Evolutionary conservation across 2,113 vertebrate species (phyloP), one percentile per base, ranked within the genome.

Genomic region (Condylura cristata): DNA sequence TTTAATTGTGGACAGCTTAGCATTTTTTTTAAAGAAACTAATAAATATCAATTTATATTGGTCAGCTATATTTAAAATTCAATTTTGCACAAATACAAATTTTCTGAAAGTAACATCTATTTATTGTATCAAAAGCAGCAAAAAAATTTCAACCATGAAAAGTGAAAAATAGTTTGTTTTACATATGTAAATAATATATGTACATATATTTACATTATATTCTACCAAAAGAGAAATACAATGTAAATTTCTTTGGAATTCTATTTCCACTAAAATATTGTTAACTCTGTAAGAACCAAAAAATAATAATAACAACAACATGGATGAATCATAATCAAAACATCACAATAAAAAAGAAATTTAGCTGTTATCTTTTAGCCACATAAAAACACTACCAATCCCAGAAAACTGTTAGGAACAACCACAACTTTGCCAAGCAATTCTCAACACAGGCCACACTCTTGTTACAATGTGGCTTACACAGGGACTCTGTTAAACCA

Each of bases 401-500:
- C 39, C 51, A 94, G 68, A 60, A 46, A 92, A 91, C 48, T 85
- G 72, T 74, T 72, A 84, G 26, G 30, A 61, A 60, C 84, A 91
- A 28, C 68, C 65, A 6, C 10, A 90, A 66, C 84, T 95, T 41
- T 93, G 82, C 44, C 72, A 65, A 85, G 30, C 39, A 72, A 81
- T 85, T 88, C 92, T 28, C 18, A 63, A 68, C 51, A 53, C 66
- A 88, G 44, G 81, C 95, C 26, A 44, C 30, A n/a, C 93, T 28
- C 24, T 87, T 87, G 12, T 89, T 91, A 84, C 88, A 84, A 48
- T 26, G 88, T 32, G n/a, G 48, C 79, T 93, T 53, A 89, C 34
- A 92, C 5, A 83, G 37, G 63, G 86, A 71, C 44, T 92, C 91
- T 96, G 91, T 86, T 71, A 95, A 48, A 44, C 90, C 76, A 96